Percentiles rank a stretch among this genome's conserved stretches.
Evolutionary conservation across 2,888 invertebrate genomes (phyloP).

Genomic region (Linnaemya tessellans): DNA sequence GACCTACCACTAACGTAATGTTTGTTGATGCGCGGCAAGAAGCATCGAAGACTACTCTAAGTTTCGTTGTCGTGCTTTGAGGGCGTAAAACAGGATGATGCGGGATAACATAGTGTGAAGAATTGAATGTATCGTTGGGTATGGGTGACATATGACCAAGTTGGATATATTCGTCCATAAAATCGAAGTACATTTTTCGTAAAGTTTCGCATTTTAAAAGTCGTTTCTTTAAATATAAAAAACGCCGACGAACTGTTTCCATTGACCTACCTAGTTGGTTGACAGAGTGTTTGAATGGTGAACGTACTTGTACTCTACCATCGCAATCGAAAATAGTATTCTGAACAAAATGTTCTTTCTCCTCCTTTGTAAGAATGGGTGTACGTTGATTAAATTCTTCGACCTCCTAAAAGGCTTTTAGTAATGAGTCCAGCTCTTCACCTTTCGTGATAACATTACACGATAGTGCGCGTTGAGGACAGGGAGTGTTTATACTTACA

Average conservation of each 20-base stretch:
- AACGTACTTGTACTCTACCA: background rate
- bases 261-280: background rate
- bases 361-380: background rate
- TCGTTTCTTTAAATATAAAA: slow-evolving; percentile 44
- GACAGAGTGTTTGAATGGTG: background rate
- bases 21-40: slow-evolving; percentile 14
- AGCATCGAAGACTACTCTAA: slow-evolving; percentile 18
- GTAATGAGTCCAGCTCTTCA: background rate
- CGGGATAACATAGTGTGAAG: background rate
- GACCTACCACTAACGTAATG: slow-evolving; percentile 49
- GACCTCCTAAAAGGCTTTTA: background rate
- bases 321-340: background rate
- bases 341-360: background rate
- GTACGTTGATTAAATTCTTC: background rate
- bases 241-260: slow-evolving; percentile 35
- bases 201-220: slow-evolving; percentile 33
- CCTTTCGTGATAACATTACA: slow-evolving; percentile 1
- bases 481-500: no score
- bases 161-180: slow-evolving; percentile 50
- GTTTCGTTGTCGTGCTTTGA: slow-evolving; percentile 13
- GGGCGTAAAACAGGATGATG: slow-evolving; percentile 5
- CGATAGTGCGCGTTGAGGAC: background rate
- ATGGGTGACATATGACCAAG: slow-evolving; percentile 18
- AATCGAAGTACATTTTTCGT: slow-evolving; percentile 36
- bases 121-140: background rate